Base-by-base conservation (phyloP, 64 coral and sea anemone genomes). In the Porites lutea region DNA sequence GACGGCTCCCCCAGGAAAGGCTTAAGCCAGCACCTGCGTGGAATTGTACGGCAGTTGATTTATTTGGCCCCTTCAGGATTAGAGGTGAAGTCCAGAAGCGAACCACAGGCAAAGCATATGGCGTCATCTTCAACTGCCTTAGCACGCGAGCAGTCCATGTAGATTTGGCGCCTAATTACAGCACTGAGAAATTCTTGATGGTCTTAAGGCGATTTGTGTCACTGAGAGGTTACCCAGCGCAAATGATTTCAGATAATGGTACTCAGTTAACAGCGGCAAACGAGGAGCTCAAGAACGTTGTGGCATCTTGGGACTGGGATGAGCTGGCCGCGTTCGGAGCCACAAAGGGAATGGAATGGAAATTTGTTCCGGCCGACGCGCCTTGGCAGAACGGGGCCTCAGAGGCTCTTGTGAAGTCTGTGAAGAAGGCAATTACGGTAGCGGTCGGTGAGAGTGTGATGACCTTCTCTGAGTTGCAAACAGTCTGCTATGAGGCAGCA, bases 331-430 rank as follows among this genome's bases (percentile, higher is more conserved):
- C n/a, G n/a, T n/a, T n/a, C n/a, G n/a, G n/a, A n/a, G n/a, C n/a
- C n/a, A n/a, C n/a, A n/a, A n/a, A n/a, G n/a, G n/a, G n/a, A n/a
- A n/a, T n/a, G n/a, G n/a, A n/a, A n/a, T n/a, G n/a, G n/a, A n/a
- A n/a, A n/a, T n/a, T n/a, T n/a, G n/a, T n/a, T n/a, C n/a, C n/a
- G n/a, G n/a, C n/a, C n/a, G n/a, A n/a, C n/a, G n/a, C n/a, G n/a
- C 90, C 21, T 92, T 79, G n/a, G 90, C 80, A 92, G 37, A 92
- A 86, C 22, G 89, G 89, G 27, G 14, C 59, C 19, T 91, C 90
- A 13, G 90, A 92, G 48, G 50, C 90, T 8, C 68, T 92, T 47
- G 52, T 92, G 12, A 92, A 86, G 72, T 92, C 90, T 37, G 65
- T 85, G 58, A 92, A 92, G 52, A 84, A 27, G 75, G 90, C 90